These are phyloP conservation scores for Amazona vittata DNA, from an alignment of 2,113 vertebrate species.

Conservation along the genomic window DNA sequence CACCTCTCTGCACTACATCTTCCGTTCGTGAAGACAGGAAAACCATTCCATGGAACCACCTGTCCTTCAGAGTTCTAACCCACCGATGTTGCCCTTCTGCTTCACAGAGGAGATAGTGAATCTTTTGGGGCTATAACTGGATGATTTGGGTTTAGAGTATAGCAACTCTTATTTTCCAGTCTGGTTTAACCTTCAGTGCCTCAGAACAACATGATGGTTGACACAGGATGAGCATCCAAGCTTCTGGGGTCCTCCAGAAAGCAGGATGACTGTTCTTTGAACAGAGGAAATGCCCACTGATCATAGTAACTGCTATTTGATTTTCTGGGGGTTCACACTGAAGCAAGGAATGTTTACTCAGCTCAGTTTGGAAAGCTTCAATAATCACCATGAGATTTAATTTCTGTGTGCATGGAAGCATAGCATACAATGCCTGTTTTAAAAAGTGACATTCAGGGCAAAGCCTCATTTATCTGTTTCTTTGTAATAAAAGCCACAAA, in stretches of 20 bases:
- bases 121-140: neutral
- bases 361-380: neutral
- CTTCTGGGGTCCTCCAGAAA: neutral
- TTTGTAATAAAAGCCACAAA: neutral
- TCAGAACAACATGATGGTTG: neutral
- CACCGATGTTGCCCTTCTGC: neutral
- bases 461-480: neutral
- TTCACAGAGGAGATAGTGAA: neutral
- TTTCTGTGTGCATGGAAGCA: slow-evolving; percentile 8
- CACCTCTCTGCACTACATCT: neutral
- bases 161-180: neutral
- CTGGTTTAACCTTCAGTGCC: neutral
- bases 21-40: neutral
- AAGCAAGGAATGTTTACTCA: neutral
- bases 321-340: neutral
- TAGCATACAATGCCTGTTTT: neutral
- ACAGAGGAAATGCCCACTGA: neutral
- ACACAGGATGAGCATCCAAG: neutral
- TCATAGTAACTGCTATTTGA: neutral
- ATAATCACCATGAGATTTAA: slow-evolving; percentile 25
- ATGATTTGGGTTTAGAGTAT: neutral
- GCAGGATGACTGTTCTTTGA: neutral
- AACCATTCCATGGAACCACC: neutral
- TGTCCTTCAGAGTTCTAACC: neutral
- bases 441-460: neutral